Evolutionary conservation across 2,797 vertebrate species (phyloP).

Genomic region (Gallinago stenura): DNA sequence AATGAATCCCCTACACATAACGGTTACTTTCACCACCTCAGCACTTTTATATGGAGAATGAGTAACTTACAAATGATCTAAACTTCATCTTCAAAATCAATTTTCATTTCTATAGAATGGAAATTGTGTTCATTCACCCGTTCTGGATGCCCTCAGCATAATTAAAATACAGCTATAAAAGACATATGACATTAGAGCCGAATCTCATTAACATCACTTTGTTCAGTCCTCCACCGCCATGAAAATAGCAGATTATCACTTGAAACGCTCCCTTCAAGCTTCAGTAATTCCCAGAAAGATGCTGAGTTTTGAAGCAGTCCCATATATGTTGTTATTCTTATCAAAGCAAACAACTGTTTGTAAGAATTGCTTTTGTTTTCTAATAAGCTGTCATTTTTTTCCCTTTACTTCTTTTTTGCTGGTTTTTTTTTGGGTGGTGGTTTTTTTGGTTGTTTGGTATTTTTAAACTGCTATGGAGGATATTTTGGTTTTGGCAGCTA

Average conservation of each 20-base stretch:
- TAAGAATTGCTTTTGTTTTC: background rate
- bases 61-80: background rate
- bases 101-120: background rate
- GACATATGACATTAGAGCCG: background rate
- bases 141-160: background rate
- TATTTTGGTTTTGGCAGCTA: background rate
- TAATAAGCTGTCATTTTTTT: background rate
- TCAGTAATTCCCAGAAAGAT: background rate
- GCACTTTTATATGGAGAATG: background rate
- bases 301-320: background rate
- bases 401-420: background rate
- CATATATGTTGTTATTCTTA: background rate
- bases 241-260: background rate
- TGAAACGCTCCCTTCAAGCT: background rate
- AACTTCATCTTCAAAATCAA: background rate
- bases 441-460: no score
- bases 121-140: background rate
- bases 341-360: background rate
- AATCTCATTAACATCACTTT: background rate
- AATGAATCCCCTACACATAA: background rate
- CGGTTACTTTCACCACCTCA: background rate
- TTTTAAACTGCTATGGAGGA: background rate
- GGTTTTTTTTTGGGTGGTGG: background rate
- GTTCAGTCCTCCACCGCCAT: background rate
- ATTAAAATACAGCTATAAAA: background rate